These are phyloP conservation scores for Diphyllodes magnificus DNA, from an alignment of 2,113 vertebrate species.

Conservation along the genomic window DNA sequence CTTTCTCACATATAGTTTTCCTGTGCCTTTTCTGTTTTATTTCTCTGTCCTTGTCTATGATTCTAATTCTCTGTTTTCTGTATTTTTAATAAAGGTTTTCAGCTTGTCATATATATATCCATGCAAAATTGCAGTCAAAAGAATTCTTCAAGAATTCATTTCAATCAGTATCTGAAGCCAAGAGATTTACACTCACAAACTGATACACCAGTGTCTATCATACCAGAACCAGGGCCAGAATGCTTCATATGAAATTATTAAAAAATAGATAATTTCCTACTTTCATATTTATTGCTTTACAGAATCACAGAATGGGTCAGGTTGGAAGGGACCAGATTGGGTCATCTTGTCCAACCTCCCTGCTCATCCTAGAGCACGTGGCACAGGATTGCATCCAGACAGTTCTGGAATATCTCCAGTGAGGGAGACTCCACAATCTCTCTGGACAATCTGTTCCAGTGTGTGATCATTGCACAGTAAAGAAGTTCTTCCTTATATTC, in stretches of 20 bases:
- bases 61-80: neutral
- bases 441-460: neutral
- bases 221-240: neutral
- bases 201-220: neutral
- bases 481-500: neutral
- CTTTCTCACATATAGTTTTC: neutral
- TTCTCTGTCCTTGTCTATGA: neutral
- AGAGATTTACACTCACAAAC: neutral
- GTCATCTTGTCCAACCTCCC: neutral
- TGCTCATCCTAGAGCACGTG: neutral
- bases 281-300: neutral
- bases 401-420: neutral
- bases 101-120: neutral
- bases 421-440: neutral
- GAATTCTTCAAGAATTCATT: neutral
- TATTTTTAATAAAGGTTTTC: neutral
- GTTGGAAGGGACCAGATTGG: neutral
- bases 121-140: neutral
- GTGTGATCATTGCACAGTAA: rapidly evolving
- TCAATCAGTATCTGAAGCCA: neutral
- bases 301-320: neutral
- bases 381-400: neutral
- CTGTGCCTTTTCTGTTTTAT: neutral
- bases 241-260: neutral
- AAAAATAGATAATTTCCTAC: neutral